Evolutionary conservation across 2,113 vertebrate species (phyloP), one percentile per base, ranked within the genome.

Genomic region (Agelaius tricolor): DNA sequence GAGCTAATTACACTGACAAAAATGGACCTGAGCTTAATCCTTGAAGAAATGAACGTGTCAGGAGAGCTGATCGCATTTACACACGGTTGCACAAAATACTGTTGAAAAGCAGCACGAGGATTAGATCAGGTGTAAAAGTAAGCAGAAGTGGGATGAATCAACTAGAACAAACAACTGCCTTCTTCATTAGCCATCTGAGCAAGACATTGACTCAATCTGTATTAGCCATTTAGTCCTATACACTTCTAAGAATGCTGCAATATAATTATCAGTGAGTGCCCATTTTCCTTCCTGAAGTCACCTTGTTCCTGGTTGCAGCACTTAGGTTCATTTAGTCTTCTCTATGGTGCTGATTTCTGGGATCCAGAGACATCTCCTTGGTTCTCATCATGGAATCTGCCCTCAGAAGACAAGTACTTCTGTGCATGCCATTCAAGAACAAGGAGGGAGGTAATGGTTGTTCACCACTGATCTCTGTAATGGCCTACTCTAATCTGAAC

Each of bases 401-500:
- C 10, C 49, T 72, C 24, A 74, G 65, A 77, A 87, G 35, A 6
- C 10, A 27, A 7, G 7, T n/a, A n/a, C 9, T 68, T 78, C 21
- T 58, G 22, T 44, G 15, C 0, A 0, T 41, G 46, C 31, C 1
- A 0, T 63, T 73, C 16, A 37, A 15, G 62, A 76, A 20, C 37
- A 20, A 78, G 17, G 1, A 3, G 15, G 4, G 11, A 61, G 31
- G 13, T 47, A 76, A 31, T 1, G 1, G 17, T 21, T 55, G 33
- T 7, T 54, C n/a, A 17, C 13, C n/a, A 35, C 12, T 28, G 46
- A 19, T 28, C 23, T 35, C 63, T 66, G 15, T 41, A 27, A 14
- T 49, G 51, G 26, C 41, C 41, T 30, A 22, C 8, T 49, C 26
- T 51, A 31, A 35, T 35, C 20, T 51, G 41, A 82, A 39, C 10